Percentiles rank a stretch among this genome's conserved stretches.
Conservation (phyloP, 2,797 vertebrate genomes). For the Megalops cyprinoides region DNA sequence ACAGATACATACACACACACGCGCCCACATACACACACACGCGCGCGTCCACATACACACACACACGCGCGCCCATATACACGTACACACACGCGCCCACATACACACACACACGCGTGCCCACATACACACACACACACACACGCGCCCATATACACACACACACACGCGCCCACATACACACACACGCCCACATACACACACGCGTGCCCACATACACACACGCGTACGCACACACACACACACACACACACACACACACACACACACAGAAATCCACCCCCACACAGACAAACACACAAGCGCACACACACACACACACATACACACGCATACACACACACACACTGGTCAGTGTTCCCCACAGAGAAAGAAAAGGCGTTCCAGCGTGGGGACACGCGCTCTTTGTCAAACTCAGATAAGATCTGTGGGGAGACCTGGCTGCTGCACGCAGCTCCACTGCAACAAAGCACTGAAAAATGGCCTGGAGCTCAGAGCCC, state of each 20-base stretch:
- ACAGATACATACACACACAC: too few relatives aligned
- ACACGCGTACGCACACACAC: background rate
- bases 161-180: background rate
- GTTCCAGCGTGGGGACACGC: background rate
- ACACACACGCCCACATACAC: background rate
- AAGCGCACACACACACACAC: background rate
- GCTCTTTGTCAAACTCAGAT: conserved; percentile 1
- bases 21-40: too few relatives aligned
- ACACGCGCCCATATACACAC: background rate
- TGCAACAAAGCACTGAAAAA: too few relatives aligned
- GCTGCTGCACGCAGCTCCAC: too few relatives aligned
- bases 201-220: background rate
- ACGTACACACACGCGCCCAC: background rate
- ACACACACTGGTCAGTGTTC: too few relatives aligned
- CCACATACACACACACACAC: background rate
- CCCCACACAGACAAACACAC: background rate
- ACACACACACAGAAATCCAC: background rate
- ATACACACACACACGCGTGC: background rate
- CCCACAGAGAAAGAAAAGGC: background rate
- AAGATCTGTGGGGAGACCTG: conserved; percentile 13
- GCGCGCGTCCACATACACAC: too few relatives aligned
- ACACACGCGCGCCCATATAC: background rate
- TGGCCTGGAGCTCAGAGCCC: background rate
- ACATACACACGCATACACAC: background rate
- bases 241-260: background rate